Evolutionary conservation across 2,113 vertebrate genomes (phyloP).

Genomic region (Cnemophilus loriae): DNA sequence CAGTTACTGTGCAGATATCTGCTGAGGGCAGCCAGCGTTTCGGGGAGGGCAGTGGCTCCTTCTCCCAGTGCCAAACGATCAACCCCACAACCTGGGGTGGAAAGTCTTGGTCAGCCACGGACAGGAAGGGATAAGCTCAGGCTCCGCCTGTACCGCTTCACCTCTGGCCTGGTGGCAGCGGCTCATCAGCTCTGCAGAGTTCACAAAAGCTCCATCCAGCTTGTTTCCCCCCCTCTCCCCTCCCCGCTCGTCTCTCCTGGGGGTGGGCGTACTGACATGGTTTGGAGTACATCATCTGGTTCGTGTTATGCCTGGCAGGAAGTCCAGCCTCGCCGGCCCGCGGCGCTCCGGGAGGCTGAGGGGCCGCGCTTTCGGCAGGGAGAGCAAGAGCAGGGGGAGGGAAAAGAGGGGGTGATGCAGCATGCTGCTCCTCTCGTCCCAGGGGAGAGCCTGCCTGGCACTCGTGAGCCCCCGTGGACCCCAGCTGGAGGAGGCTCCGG

Average conservation of each 20-base stretch:
- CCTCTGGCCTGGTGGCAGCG: background rate
- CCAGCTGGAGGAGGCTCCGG: fast-evolving
- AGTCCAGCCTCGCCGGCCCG: slow-evolving; percentile 40
- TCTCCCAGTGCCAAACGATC: background rate
- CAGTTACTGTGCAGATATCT: background rate
- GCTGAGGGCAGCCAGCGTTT: background rate
- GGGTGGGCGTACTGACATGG: slow-evolving; percentile 50
- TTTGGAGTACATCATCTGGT: slow-evolving; percentile 66
- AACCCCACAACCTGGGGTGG: background rate
- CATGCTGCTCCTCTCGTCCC: background rate
- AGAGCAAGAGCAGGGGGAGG: background rate
- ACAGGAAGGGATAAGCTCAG: background rate
- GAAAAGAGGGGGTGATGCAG: background rate
- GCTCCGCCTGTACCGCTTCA: background rate
- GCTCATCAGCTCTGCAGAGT: background rate
- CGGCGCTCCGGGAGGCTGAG: background rate
- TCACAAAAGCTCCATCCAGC: background rate
- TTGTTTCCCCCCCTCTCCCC: background rate
- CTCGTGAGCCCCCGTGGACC: fast-evolving
- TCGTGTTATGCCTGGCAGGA: slow-evolving; percentile 71
- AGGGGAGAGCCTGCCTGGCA: background rate
- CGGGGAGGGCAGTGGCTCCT: background rate
- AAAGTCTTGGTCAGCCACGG: background rate
- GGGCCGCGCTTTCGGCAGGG: slow-evolving; percentile 18
- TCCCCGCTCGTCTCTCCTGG: slow-evolving; percentile 9